phyloP scores from a whole-genome alignment of 2,888 invertebrate genomes.

The Heliconius ismenius region DNA sequence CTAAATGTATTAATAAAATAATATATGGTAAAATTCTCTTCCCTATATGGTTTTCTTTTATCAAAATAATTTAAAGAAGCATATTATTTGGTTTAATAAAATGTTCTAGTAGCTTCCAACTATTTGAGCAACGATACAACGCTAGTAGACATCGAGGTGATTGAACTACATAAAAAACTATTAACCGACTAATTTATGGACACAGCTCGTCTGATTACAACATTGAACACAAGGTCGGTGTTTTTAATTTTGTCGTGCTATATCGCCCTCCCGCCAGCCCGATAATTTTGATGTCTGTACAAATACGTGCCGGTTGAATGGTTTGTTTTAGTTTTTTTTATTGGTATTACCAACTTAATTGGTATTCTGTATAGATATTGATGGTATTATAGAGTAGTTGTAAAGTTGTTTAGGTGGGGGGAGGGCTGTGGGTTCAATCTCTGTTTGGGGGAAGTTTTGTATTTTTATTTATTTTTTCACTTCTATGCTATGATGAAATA shows the following conservation, averaged over 20 bases:
- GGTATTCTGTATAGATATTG: background rate
- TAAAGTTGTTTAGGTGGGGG: background rate
- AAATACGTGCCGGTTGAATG: slow-evolving; percentile 11
- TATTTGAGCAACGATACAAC: slow-evolving; percentile 15
- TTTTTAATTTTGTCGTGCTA: slow-evolving; percentile 15
- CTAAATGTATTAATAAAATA: background rate
- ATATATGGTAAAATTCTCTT: background rate
- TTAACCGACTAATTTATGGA: slow-evolving; percentile 27
- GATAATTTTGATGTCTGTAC: slow-evolving; percentile 22
- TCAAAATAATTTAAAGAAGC: background rate
- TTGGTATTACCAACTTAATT: background rate
- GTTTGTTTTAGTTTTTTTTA: slow-evolving; percentile 10
- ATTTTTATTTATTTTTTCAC: too few species aligned
- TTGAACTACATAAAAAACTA: slow-evolving; percentile 37
- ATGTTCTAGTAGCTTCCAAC: slow-evolving; percentile 27
- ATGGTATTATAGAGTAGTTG: background rate
- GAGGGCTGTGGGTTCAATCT: too few species aligned
- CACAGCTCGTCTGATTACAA: slow-evolving; percentile 18
- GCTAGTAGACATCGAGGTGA: slow-evolving; percentile 22
- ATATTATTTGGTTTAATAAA: slow-evolving; percentile 1
- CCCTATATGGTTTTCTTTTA: background rate
- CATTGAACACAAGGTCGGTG: slow-evolving; percentile 2
- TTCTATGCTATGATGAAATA: too few species aligned
- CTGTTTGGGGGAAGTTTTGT: too few species aligned
- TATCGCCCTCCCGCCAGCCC: slow-evolving; percentile 17